Evolutionary conservation across 2,888 invertebrate species (phyloP).

Genomic region (Tribolium freemani): DNA sequence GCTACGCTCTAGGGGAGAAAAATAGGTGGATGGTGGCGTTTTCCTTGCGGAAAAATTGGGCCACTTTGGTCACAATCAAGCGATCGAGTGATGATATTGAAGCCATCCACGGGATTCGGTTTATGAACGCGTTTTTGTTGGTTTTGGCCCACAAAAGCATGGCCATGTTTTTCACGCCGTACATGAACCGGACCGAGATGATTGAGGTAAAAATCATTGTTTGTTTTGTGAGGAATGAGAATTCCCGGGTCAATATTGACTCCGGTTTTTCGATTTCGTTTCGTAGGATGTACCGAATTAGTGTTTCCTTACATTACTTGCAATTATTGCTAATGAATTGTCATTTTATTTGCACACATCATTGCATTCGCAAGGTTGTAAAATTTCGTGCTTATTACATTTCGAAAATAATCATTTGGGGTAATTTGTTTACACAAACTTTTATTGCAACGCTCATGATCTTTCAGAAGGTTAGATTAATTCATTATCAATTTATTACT

Average conservation of each 20-base stretch:
- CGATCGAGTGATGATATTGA: constrained; percentile 73
- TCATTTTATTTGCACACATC: neutral
- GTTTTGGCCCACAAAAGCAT: constrained; percentile 79
- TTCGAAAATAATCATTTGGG: neutral
- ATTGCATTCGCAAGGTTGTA: neutral
- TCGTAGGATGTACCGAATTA: neutral
- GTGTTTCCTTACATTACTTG: neutral
- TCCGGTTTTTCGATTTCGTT: neutral
- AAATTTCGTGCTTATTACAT: neutral
- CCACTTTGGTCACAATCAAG: constrained; percentile 71
- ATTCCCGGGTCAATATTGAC: neutral
- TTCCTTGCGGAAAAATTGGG: constrained; percentile 74
- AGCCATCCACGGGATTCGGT: constrained; percentile 77
- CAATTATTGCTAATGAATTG: neutral
- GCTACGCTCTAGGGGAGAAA: constrained; percentile 52
- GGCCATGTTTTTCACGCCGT: constrained; percentile 78
- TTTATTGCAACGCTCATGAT: neutral
- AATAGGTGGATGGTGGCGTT: constrained; percentile 72
- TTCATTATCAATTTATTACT: neutral
- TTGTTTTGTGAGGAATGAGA: neutral
- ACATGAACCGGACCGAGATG: constrained; percentile 77
- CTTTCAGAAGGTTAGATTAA: neutral
- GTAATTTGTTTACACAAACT: neutral
- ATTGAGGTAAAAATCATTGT: constrained; percentile 70
- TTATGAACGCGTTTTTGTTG: constrained; percentile 76